These are phyloP conservation scores for Lophotriccus pileatus DNA, from an alignment of 2,797 vertebrate species.

Conservation along the genomic window DNA sequence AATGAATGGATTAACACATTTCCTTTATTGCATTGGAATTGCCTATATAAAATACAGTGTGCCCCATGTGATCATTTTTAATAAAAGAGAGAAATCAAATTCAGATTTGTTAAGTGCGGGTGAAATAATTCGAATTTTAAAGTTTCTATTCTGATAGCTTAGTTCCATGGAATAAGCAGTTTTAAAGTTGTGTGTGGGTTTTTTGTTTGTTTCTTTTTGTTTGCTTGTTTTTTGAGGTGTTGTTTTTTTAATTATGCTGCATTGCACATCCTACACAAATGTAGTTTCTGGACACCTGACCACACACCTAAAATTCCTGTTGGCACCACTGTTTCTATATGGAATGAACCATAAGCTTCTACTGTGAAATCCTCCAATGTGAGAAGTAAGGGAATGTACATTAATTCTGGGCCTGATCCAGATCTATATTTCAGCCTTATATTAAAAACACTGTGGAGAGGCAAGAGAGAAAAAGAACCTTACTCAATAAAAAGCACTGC, in stretches of 20 bases:
- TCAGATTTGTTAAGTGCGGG: neutral
- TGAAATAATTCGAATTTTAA: conserved; percentile 8
- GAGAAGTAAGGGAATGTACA: neutral
- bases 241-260: neutral
- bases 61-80: conserved; percentile 52
- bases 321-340: neutral
- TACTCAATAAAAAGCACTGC: neutral
- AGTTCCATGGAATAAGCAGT: neutral
- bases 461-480: neutral
- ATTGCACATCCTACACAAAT: neutral
- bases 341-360: neutral
- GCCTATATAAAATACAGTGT: conserved; percentile 62
- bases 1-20: conserved; percentile 18
- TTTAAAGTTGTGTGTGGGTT: neutral
- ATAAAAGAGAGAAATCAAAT: conserved; percentile 40
- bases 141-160: neutral
- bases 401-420: neutral
- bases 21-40: conserved; percentile 55
- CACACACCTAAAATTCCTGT: neutral
- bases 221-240: neutral
- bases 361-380: neutral
- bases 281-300: neutral
- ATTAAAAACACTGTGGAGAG: neutral
- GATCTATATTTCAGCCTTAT: neutral
- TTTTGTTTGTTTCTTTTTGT: too few species aligned